phyloP scores from a whole-genome alignment of 2,888 invertebrate species.

The Amphiduros pacificus region DNA sequence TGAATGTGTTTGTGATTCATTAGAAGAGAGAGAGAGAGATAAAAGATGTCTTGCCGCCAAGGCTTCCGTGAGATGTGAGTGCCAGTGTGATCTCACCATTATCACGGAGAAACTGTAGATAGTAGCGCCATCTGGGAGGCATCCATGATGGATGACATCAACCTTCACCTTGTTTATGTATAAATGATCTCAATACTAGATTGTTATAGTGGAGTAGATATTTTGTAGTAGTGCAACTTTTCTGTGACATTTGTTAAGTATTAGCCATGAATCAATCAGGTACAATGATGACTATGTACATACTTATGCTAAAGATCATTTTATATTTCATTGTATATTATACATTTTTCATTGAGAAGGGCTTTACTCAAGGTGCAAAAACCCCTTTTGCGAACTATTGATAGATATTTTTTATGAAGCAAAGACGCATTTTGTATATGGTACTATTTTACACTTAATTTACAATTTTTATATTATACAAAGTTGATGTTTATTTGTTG shows the following conservation, averaged over 20 bases:
- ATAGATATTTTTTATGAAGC: conserved; percentile 9
- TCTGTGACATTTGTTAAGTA: conserved; percentile 1
- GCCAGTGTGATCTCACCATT: too few relatives aligned
- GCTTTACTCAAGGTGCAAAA: conserved; percentile 16
- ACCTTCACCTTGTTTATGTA: too few relatives aligned
- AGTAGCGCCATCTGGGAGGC: too few relatives aligned
- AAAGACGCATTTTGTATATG: background rate
- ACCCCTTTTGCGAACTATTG: conserved; percentile 20
- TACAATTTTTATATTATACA: conserved; percentile 15
- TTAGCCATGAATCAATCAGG: conserved; percentile 15
- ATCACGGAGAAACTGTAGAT: too few relatives aligned
- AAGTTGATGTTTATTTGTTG: background rate
- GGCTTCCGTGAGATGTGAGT: too few relatives aligned
- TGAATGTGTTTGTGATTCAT: too few relatives aligned
- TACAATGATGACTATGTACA: conserved; percentile 14
- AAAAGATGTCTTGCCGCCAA: too few relatives aligned
- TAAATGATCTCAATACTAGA: too few relatives aligned
- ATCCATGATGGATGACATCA: too few relatives aligned
- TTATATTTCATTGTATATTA: conserved; percentile 8
- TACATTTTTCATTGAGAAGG: conserved; percentile 13
- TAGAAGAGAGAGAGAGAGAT: too few relatives aligned
- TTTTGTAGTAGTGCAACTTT: too few relatives aligned
- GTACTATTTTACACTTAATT: conserved; percentile 1
- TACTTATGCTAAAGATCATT: conserved; percentile 12
- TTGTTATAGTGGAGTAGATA: too few relatives aligned